Percentiles rank a stretch among this genome's conserved stretches.
Conservation (phyloP, 2,797 vertebrate genomes). For the Anableps anableps region DNA sequence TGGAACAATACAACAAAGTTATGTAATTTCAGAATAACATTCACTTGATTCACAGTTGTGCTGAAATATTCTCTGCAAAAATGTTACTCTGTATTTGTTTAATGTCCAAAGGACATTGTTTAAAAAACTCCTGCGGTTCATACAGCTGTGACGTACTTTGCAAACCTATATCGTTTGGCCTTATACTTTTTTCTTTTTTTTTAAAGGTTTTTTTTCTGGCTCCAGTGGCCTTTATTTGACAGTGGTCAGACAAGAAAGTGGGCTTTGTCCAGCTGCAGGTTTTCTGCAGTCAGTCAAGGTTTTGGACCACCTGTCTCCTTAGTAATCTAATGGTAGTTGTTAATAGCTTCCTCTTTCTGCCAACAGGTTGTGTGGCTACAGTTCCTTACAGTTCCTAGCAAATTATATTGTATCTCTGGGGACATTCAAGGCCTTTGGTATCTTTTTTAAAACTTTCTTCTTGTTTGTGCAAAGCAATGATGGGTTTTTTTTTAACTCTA, state of each 20-base stretch:
- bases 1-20: not conserved
- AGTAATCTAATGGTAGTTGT: not conserved
- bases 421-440: not conserved
- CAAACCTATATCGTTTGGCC: not conserved
- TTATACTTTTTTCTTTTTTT: no score
- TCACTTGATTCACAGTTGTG: not conserved
- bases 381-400: not conserved
- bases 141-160: not conserved
- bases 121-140: not conserved
- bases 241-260: no score
- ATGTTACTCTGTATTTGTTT: not conserved
- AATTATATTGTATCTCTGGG: not conserved
- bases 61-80: not conserved
- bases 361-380: not conserved
- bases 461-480: not conserved
- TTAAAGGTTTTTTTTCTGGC: no score
- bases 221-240: no score
- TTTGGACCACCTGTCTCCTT: not conserved
- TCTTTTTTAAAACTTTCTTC: not conserved
- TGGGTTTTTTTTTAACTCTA: no score
- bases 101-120: not conserved
- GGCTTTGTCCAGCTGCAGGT: not conserved
- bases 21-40: not conserved
- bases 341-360: not conserved
- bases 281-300: not conserved